Evolutionary conservation across 30 jellyfish, hydroid and myxozoan genomes (phyloP).

Genomic region (Hydractinia symbiolongicarpus): DNA sequence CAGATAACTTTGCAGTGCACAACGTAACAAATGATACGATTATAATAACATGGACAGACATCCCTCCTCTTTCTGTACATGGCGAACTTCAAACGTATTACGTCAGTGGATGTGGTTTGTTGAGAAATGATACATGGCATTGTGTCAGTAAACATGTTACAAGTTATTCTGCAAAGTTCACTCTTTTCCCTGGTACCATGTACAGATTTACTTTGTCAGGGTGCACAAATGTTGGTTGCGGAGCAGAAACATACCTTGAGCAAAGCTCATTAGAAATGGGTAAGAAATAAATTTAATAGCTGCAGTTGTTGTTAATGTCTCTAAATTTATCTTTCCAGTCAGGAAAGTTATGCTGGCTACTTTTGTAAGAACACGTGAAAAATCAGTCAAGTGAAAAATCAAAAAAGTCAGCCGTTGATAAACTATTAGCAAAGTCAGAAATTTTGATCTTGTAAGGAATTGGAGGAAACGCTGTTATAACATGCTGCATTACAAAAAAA

Average conservation of each 20-base stretch:
- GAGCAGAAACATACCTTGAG: neutral
- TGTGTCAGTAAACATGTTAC: neutral
- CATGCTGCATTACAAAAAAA: no score
- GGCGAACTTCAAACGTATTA: neutral
- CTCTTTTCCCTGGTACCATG: neutral
- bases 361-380: no score
- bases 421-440: no score
- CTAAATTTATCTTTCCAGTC: no score
- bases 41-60: neutral
- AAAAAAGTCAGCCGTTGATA: no score
- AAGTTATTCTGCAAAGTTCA: neutral
- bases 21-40: neutral
- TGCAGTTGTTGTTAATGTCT: neutral
- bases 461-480: no score
- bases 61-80: neutral
- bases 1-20: neutral
- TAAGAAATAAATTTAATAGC: neutral
- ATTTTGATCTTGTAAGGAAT: no score
- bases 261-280: constrained; percentile 5
- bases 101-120: neutral
- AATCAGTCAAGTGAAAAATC: no score
- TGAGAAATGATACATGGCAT: neutral
- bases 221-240: constrained; percentile 1
- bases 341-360: no score
- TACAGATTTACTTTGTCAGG: neutral